phyloP scores from a whole-genome alignment of 2,888 invertebrate species.

The Platerodrilus igneus region DNA sequence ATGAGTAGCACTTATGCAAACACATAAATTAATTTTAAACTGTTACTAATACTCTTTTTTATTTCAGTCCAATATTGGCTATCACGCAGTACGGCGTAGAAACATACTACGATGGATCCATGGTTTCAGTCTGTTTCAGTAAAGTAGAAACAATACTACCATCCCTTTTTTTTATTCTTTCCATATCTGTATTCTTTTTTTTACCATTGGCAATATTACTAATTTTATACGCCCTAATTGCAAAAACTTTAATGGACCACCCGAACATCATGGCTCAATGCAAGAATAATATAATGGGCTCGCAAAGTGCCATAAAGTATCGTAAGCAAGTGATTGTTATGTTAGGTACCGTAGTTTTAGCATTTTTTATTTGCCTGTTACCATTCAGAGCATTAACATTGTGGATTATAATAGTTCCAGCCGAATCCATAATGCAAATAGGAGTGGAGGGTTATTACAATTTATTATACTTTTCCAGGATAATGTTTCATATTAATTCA shows the following conservation, averaged over 20 bases:
- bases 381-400: constrained; percentile 85
- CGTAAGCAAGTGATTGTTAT: constrained; percentile 81
- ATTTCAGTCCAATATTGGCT: constrained; percentile 75
- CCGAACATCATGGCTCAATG: constrained; percentile 66
- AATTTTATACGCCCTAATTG: constrained; percentile 79
- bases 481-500: constrained; percentile 86
- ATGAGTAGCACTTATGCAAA: no score
- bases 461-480: constrained; percentile 77
- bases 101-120: constrained; percentile 65
- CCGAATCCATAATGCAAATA: constrained; percentile 57
- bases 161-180: constrained; percentile 72
- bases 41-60: constrained; percentile 6
- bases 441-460: constrained; percentile 80
- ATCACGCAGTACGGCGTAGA: constrained; percentile 74
- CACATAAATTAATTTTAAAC: no score
- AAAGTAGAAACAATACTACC: constrained; percentile 74
- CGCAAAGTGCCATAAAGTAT: constrained; percentile 62
- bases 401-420: constrained; percentile 78
- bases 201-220: constrained; percentile 77
- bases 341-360: constrained; percentile 83
- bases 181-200: constrained; percentile 79
- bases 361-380: constrained; percentile 85
- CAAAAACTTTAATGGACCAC: constrained; percentile 73
- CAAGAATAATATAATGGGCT: constrained; percentile 50
- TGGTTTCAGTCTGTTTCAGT: constrained; percentile 76